These are phyloP conservation scores for Chymomyza amoena DNA, from an alignment of 2,888 invertebrate genomes.

Conservation along the genomic window DNA sequence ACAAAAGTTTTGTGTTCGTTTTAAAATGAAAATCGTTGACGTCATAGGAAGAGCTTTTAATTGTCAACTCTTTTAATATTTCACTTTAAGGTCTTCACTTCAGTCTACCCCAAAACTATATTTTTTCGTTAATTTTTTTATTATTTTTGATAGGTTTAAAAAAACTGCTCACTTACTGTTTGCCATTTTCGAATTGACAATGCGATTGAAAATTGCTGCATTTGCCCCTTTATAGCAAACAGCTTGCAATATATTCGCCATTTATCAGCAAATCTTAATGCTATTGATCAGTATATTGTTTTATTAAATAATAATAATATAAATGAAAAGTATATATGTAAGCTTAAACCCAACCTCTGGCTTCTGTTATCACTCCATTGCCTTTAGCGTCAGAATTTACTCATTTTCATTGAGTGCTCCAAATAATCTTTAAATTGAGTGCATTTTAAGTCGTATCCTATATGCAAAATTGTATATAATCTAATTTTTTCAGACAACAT, in stretches of 20 bases:
- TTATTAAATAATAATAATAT: too few relatives aligned
- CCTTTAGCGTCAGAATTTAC: neutral
- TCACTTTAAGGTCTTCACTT: too few relatives aligned
- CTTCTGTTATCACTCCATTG: neutral
- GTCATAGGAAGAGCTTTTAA: too few relatives aligned
- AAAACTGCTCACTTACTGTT: slow-evolving; percentile 33
- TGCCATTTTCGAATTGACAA: slow-evolving; percentile 16
- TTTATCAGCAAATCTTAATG: neutral
- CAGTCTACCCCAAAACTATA: too few relatives aligned
- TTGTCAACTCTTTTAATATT: too few relatives aligned
- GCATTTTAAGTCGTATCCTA: neutral
- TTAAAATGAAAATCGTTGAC: too few relatives aligned
- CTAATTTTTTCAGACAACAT: too few relatives aligned
- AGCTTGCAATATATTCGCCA: neutral
- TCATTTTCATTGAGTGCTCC: neutral
- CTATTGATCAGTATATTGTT: neutral
- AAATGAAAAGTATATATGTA: neutral
- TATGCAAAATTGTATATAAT: too few relatives aligned
- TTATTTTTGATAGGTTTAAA: too few relatives aligned
- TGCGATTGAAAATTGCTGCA: neutral
- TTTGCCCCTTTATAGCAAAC: neutral
- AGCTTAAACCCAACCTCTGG: neutral
- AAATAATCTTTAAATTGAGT: neutral
- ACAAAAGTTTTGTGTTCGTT: too few relatives aligned
- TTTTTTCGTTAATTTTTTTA: too few relatives aligned